Base-by-base conservation (phyloP, 2,797 vertebrate genomes). In the Aldrovandia affinis region DNA sequence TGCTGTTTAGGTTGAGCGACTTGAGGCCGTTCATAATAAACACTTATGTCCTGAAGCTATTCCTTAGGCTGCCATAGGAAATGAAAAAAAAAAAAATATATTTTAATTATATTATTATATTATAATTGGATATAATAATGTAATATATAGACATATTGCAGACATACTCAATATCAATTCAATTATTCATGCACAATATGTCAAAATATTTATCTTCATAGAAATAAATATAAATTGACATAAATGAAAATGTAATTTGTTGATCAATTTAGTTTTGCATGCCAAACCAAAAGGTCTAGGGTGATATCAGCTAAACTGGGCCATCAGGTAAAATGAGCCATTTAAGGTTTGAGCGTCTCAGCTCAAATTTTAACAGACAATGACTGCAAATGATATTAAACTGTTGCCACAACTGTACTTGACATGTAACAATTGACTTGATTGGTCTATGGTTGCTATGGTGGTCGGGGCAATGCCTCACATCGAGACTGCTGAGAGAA, bases 1-100 rank as follows among this genome's bases (percentile, higher is more conserved):
- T 9, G 25, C 42, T 77, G 42, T 44, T 77, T 44, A 44, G 39
- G 18, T 77, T 77, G 18, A 44, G 73, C 36, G 18, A 15, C 14
- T 73, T 42, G 33, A 73, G 39, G 39, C 73, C 42, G 44, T 77
- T 77, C 22, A 77, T 20, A 70, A 70, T 70, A 77, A 77, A 44
- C 39, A 77, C 15, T 73, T 77, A 3, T 39, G 20, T 47, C 20
- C 73, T 36, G 36, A 36, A 73, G 33, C 33, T 73, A 25, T 36
- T 39, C 15, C 33, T 73, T 73, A 77, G 42, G 44, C 18, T 44
- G 73, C 25, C 10, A 44, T 10, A 5, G 73, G 36, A 20, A n/a
- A n/a, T n/a, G n/a, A n/a, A 33, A 15, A 73, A 73, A 73, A 30
- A 65, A 36, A 73, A 73, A 73, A 20, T 30, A 4, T 65, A 65